Percentiles rank a stretch among this genome's conserved stretches.
These are phyloP conservation scores for Phrixothrix hirtus DNA, from an alignment of 2,888 invertebrate genomes.

Conservation along the genomic window DNA sequence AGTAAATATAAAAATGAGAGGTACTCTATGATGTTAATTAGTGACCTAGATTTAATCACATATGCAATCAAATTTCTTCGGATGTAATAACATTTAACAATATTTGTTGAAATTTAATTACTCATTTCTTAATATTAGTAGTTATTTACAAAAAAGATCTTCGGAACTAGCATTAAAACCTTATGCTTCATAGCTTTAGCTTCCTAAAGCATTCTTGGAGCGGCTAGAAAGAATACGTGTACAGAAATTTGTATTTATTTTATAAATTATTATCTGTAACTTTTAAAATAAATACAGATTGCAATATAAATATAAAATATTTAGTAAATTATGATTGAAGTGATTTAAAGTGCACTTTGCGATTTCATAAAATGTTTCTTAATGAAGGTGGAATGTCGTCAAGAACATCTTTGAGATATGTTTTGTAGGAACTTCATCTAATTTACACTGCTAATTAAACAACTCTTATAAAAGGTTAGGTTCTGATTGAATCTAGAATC, in stretches of 20 bases:
- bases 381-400: slow-evolving; percentile 1
- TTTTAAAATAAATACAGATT: too few relatives aligned
- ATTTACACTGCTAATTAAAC: neutral
- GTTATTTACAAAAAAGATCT: too few relatives aligned
- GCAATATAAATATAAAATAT: too few relatives aligned
- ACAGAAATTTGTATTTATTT: too few relatives aligned
- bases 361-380: neutral
- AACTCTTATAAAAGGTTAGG: slow-evolving; percentile 1
- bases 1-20: slow-evolving; percentile 1
- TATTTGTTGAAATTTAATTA: slow-evolving; percentile 7
- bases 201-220: too few relatives aligned
- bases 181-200: too few relatives aligned
- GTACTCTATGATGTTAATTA: slow-evolving; percentile 9
- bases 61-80: slow-evolving; percentile 11
- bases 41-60: slow-evolving; percentile 8
- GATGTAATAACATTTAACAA: slow-evolving; percentile 1
- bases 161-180: too few relatives aligned
- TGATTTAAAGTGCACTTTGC: neutral
- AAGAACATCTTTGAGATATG: slow-evolving; percentile 5
- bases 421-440: slow-evolving; percentile 6
- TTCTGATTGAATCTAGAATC: too few relatives aligned
- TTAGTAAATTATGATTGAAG: neutral
- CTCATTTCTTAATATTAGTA: slow-evolving; percentile 5
- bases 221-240: too few relatives aligned
- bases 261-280: too few relatives aligned